These are phyloP conservation scores for Thereuonema tuberculata DNA, from an alignment of 1,140 invertebrate species.

Conservation along the genomic window DNA sequence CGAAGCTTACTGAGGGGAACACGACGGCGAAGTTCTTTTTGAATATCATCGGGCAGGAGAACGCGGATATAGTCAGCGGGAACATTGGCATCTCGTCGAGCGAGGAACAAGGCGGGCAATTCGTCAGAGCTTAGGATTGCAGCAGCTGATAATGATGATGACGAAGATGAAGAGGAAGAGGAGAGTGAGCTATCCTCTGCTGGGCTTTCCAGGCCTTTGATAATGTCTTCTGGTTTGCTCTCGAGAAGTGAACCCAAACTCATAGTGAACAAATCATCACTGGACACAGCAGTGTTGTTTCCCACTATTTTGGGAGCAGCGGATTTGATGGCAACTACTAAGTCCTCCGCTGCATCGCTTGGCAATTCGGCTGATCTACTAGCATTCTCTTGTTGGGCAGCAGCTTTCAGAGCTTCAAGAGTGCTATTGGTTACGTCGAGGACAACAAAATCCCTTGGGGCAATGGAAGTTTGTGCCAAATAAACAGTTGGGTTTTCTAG, in stretches of 20 bases:
- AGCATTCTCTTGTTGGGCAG: not conserved
- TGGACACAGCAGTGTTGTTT: not conserved
- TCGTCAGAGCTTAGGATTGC: not conserved
- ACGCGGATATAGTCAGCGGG: conserved; percentile 1
- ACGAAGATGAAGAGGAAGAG: not conserved
- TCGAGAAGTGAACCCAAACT: not conserved
- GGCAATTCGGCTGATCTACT: not conserved
- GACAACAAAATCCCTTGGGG: not conserved
- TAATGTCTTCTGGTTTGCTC: not conserved
- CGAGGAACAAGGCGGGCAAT: not conserved
- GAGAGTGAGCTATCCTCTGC: not conserved
- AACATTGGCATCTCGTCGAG: conserved; percentile 2
- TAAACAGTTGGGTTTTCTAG: not conserved
- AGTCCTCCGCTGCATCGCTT: not conserved
- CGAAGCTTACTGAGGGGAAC: not conserved
- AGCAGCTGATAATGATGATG: not conserved
- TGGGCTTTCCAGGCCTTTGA: not conserved
- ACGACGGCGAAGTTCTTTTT: not conserved
- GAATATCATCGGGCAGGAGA: conserved; percentile 1
- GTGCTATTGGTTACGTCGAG: not conserved
- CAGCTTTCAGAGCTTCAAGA: not conserved
- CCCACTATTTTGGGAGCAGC: not conserved
- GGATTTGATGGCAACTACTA: not conserved
- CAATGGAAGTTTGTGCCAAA: not conserved
- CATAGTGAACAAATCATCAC: not conserved